These are phyloP conservation scores for Sipha maydis DNA, from an alignment of 2,888 invertebrate genomes.

Conservation along the genomic window DNA sequence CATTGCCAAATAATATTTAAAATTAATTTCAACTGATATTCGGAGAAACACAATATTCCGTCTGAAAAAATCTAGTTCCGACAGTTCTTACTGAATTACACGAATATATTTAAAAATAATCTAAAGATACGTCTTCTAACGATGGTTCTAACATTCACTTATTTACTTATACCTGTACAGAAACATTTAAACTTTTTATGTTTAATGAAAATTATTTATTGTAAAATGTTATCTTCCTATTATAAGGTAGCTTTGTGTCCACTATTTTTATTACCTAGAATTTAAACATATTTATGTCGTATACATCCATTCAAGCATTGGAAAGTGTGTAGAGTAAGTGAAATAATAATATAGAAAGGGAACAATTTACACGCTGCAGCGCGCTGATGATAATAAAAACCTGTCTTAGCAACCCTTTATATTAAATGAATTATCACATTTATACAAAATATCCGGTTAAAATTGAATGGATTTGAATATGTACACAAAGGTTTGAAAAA, in stretches of 20 bases:
- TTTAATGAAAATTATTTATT: not conserved
- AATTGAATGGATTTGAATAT: not conserved
- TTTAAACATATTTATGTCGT: not conserved
- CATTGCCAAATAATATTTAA: slow-evolving; percentile 55
- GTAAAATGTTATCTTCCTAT: not conserved
- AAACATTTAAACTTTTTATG: too few relatives aligned
- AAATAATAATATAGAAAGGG: not conserved
- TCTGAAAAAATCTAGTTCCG: not conserved
- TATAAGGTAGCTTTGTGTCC: too few relatives aligned
- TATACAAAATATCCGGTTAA: not conserved
- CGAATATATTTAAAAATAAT: slow-evolving; percentile 1
- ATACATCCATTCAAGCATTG: not conserved
- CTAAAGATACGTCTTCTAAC: not conserved
- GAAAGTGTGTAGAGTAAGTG: not conserved
- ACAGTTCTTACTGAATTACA: slow-evolving; percentile 17
- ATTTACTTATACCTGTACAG: too few relatives aligned
- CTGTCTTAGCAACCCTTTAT: not conserved
- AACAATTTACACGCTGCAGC: not conserved
- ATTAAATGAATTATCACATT: not conserved
- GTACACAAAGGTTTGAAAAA: not conserved
- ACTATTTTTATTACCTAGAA: not conserved
- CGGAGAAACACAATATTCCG: slow-evolving; percentile 25
- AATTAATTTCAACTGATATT: slow-evolving; percentile 40
- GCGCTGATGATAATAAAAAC: not conserved
- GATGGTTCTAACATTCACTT: not conserved